These are phyloP conservation scores for Oreochromis grahami DNA, from an alignment of 2,797 vertebrate species.

Conservation along the genomic window DNA sequence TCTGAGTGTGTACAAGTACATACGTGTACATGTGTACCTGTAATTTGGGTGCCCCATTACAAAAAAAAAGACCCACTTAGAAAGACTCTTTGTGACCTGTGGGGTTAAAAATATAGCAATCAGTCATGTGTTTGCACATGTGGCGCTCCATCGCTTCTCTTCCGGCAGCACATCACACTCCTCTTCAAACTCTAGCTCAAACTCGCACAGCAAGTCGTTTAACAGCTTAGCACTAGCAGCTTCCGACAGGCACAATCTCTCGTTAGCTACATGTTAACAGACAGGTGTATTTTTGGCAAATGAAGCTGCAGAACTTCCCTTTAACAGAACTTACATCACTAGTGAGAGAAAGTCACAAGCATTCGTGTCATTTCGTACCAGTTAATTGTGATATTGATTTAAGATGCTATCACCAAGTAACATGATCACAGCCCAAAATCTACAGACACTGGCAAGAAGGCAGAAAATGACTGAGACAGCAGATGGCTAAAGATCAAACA, in stretches of 20 bases:
- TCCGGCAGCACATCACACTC: neutral
- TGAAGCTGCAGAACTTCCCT: neutral
- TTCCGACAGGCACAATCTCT: neutral
- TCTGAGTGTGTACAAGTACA: neutral
- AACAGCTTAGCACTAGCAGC: neutral
- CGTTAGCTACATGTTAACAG: neutral
- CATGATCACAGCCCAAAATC: neutral
- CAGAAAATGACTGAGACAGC: conserved; percentile 40
- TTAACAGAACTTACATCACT: neutral
- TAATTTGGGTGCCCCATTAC: neutral
- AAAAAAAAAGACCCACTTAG: neutral
- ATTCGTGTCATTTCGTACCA: neutral
- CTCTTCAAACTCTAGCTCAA: neutral
- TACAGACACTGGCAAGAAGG: conserved; percentile 12
- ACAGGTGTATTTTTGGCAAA: neutral
- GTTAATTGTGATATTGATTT: neutral
- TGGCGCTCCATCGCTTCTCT: neutral
- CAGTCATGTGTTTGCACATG: neutral
- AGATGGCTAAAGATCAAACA: conserved; percentile 58
- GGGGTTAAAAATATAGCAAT: neutral
- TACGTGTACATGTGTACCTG: neutral
- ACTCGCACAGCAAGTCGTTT: neutral
- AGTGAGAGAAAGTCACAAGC: neutral
- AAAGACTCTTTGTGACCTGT: neutral
- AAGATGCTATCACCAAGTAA: neutral